These are phyloP conservation scores for Caracal caracal DNA, from an alignment of 2,113 vertebrate genomes.

Conservation along the genomic window DNA sequence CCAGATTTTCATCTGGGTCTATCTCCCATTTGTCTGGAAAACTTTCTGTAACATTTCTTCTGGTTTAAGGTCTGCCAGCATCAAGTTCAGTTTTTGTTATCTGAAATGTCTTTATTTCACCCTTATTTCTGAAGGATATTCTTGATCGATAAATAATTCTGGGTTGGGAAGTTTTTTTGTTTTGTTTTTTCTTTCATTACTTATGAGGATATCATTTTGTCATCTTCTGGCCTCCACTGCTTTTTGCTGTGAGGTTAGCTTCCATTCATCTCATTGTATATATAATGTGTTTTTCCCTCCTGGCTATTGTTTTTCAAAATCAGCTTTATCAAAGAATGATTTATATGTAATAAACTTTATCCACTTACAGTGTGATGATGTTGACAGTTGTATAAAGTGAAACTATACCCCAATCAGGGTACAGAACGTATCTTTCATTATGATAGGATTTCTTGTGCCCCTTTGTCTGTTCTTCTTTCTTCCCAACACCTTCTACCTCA, in stretches of 20 bases:
- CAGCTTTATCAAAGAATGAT: background rate
- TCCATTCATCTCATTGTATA: background rate
- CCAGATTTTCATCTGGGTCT: background rate
- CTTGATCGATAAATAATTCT: background rate
- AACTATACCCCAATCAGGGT: background rate
- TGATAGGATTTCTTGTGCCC: background rate
- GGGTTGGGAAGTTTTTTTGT: background rate
- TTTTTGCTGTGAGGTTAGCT: background rate
- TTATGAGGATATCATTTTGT: background rate
- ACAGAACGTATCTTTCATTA: background rate
- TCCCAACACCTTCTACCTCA: background rate
- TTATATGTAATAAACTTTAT: background rate
- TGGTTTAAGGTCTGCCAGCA: background rate
- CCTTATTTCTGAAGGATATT: background rate
- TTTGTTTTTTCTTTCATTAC: background rate
- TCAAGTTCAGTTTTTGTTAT: background rate
- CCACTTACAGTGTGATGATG: background rate
- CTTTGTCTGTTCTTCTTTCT: background rate
- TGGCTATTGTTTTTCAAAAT: background rate
- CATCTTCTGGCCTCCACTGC: background rate
- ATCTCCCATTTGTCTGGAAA: background rate
- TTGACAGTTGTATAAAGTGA: background rate
- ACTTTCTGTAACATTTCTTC: background rate
- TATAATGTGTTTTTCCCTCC: background rate
- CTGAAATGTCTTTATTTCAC: background rate